A percentile compares a stretch with the other conserved stretches of the same genome.
Conservation (phyloP, 1,140 invertebrate genomes). For the Zophobas morio region DNA sequence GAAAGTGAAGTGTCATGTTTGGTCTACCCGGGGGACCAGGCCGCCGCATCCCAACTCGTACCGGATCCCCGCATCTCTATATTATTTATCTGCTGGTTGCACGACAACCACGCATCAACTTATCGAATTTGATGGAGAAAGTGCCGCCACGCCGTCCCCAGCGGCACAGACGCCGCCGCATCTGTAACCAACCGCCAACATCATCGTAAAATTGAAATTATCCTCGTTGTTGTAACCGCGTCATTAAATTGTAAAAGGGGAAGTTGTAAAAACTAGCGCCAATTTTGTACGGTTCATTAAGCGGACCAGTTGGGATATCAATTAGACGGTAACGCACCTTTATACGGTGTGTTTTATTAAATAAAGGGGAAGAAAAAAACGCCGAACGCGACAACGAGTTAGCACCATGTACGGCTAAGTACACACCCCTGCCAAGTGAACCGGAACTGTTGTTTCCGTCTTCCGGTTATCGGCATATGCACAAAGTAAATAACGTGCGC, state of each 20-base stretch:
- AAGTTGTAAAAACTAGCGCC: slow-evolving; percentile 41
- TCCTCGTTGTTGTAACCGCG: slow-evolving; percentile 13
- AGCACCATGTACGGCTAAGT: slow-evolving; percentile 24
- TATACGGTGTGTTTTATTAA: slow-evolving; percentile 34
- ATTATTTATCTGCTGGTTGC: slow-evolving; percentile 59
- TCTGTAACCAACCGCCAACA: slow-evolving; percentile 2
- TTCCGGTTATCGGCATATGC: slow-evolving; percentile 39
- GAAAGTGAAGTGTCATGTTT: slow-evolving; percentile 63
- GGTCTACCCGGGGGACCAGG: slow-evolving; percentile 52
- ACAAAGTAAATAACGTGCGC: slow-evolving; percentile 5
- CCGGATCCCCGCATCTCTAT: slow-evolving; percentile 51
- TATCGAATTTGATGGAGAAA: slow-evolving; percentile 57
- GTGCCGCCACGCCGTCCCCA: slow-evolving; percentile 27
- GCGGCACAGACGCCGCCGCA: slow-evolving; percentile 7
- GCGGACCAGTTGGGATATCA: slow-evolving; percentile 31
- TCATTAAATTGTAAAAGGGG: slow-evolving; percentile 29
- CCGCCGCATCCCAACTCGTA: slow-evolving; percentile 47
- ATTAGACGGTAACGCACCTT: slow-evolving; percentile 35
- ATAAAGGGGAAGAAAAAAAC: slow-evolving; percentile 33
- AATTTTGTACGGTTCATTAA: slow-evolving; percentile 36
- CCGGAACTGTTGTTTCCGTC: slow-evolving; percentile 29
- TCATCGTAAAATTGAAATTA: slow-evolving; percentile 36
- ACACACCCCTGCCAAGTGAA: slow-evolving; percentile 35
- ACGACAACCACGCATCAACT: slow-evolving; percentile 55
- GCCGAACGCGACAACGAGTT: slow-evolving; percentile 35